Evolutionary conservation across 1,140 invertebrate species (phyloP).

Genomic region (Planococcus citri): DNA sequence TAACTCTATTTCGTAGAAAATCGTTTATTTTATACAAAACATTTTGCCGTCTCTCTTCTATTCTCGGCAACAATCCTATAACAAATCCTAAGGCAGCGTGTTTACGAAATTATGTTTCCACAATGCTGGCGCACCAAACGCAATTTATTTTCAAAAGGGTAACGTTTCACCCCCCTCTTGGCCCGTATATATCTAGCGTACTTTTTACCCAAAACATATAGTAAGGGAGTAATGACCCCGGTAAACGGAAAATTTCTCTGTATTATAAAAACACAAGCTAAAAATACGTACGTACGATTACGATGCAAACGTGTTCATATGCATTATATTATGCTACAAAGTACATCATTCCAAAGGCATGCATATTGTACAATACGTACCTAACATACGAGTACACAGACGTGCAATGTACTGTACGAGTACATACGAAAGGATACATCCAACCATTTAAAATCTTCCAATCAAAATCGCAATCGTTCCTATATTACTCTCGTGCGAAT

Average conservation of each 20-base stretch:
- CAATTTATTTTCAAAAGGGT: not conserved
- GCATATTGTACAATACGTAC: too few species aligned
- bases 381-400: too few species aligned
- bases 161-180: not conserved
- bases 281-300: too few species aligned
- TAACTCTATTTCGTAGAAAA: slow-evolving; percentile 7
- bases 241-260: not conserved
- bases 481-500: not conserved
- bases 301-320: too few species aligned
- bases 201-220: not conserved
- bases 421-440: too few species aligned
- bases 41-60: not conserved
- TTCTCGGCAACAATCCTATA: not conserved
- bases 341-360: too few species aligned
- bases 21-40: slow-evolving; percentile 8
- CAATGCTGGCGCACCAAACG: slow-evolving; percentile 1
- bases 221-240: not conserved
- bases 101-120: slow-evolving; percentile 3
- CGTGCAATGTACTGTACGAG: too few species aligned
- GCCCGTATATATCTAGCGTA: too few species aligned
- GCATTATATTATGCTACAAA: too few species aligned
- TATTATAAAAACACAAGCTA: too few species aligned
- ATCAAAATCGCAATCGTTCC: too few species aligned
- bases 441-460: not conserved
- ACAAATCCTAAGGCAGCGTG: slow-evolving; percentile 1